phyloP scores from a whole-genome alignment of 2,888 invertebrate species.

The Aphrophora alni region DNA sequence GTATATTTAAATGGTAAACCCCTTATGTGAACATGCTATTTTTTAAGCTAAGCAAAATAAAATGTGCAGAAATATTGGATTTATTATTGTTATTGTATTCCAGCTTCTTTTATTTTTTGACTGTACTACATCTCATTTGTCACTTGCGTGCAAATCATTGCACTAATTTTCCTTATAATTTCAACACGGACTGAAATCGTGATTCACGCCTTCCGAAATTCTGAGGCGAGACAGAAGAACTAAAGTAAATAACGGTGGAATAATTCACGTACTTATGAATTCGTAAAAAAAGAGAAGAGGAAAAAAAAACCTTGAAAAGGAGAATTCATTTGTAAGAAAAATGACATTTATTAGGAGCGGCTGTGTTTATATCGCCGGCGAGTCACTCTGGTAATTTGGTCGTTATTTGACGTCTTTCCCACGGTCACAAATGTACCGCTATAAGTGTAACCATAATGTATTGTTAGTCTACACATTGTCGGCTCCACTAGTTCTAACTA shows the following conservation, averaged over 20 bases:
- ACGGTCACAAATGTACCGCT: conserved; percentile 1
- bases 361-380: background rate
- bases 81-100: no score
- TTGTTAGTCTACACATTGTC: background rate
- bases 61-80: no score
- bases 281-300: background rate
- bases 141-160: no score
- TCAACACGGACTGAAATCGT: background rate
- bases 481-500: background rate
- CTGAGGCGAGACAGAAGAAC: background rate
- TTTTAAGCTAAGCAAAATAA: no score
- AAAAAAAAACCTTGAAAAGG: background rate
- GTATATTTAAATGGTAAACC: no score
- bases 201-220: background rate
- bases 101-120: no score
- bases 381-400: conserved; percentile 35
- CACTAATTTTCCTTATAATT: no score
- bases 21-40: no score
- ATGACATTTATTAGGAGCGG: conserved; percentile 6
- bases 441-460: background rate
- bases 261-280: background rate
- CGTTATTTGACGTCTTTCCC: conserved; percentile 35
- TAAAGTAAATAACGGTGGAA: background rate
- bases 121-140: no score
- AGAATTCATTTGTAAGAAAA: background rate